phyloP scores from a whole-genome alignment of 2,888 invertebrate species.

The Hypolimnas misippus region DNA sequence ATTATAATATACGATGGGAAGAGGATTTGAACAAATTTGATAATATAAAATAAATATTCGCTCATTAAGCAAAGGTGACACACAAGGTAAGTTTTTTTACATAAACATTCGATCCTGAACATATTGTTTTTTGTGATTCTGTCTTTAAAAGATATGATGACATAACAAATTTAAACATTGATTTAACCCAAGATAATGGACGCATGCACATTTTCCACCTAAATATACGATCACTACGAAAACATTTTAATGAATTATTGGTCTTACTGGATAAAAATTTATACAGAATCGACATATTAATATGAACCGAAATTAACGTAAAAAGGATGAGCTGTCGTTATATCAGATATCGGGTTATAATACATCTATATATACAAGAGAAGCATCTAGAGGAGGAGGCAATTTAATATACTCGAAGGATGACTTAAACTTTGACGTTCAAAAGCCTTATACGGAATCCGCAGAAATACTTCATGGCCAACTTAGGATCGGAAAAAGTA shows the following conservation, averaged over 20 bases:
- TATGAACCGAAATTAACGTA: constrained; percentile 27
- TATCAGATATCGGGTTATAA: constrained; percentile 29
- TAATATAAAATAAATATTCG: neutral
- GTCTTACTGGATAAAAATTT: neutral
- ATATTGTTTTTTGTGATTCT: neutral
- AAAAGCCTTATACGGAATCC: neutral
- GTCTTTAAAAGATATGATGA: constrained; percentile 6
- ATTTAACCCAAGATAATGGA: neutral
- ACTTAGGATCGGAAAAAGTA: constrained; percentile 6
- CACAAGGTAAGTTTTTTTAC: neutral
- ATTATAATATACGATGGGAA: neutral
- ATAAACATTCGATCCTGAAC: constrained; percentile 2
- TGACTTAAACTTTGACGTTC: neutral
- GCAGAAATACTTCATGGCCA: constrained; percentile 9
- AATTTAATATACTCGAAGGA: constrained; percentile 1
- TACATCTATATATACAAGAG: constrained; percentile 9
- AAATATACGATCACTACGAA: constrained; percentile 20
- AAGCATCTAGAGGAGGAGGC: constrained; percentile 15
- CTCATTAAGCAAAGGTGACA: neutral
- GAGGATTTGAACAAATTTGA: neutral
- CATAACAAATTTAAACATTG: constrained; percentile 6
- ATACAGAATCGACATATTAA: constrained; percentile 14
- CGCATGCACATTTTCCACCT: constrained; percentile 10
- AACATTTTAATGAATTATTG: constrained; percentile 18
- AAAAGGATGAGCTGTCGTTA: constrained; percentile 22